Evolutionary conservation across 2,888 invertebrate genomes (phyloP).

Genomic region (Dorcus hopei): DNA sequence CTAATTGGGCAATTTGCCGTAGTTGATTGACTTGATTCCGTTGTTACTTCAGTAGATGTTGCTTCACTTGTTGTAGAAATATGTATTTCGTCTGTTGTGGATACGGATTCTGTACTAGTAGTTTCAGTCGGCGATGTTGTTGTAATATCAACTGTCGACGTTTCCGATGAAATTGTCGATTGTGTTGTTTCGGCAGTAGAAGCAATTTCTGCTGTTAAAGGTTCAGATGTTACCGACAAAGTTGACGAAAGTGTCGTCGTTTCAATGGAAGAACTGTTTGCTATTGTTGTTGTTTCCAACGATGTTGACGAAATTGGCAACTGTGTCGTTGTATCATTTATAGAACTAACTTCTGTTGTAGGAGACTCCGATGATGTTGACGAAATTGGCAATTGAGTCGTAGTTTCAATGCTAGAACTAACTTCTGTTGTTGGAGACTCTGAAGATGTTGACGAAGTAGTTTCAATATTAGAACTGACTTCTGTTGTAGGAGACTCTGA

Average conservation of each 20-base stretch:
- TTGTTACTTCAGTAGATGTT: constrained; percentile 22
- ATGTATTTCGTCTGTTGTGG: constrained; percentile 1
- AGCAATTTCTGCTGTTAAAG: constrained; percentile 14
- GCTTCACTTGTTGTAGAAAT: constrained; percentile 23
- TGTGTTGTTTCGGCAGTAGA: constrained; percentile 17
- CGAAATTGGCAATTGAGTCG: not conserved
- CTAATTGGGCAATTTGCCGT: constrained; percentile 49
- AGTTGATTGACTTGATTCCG: constrained; percentile 31
- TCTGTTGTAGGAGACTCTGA: not conserved
- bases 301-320: not conserved
- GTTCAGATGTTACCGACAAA: not conserved
- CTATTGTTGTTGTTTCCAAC: too few relatives aligned
- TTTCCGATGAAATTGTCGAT: constrained; percentile 17
- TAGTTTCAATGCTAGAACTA: too few relatives aligned
- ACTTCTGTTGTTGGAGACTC: constrained; percentile 31
- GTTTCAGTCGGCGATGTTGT: not conserved
- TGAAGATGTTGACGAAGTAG: constrained; percentile 9
- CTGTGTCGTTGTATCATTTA: not conserved
- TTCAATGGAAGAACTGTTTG: too few relatives aligned
- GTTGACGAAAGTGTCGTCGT: too few relatives aligned
- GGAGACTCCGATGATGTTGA: too few relatives aligned
- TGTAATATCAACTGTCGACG: constrained; percentile 20
- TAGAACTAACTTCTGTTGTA: too few relatives aligned
- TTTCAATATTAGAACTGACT: constrained; percentile 6
- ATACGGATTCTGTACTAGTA: not conserved